Evolutionary conservation across 2,888 invertebrate genomes (phyloP).

Genomic region (Hypena proboscidalis): DNA sequence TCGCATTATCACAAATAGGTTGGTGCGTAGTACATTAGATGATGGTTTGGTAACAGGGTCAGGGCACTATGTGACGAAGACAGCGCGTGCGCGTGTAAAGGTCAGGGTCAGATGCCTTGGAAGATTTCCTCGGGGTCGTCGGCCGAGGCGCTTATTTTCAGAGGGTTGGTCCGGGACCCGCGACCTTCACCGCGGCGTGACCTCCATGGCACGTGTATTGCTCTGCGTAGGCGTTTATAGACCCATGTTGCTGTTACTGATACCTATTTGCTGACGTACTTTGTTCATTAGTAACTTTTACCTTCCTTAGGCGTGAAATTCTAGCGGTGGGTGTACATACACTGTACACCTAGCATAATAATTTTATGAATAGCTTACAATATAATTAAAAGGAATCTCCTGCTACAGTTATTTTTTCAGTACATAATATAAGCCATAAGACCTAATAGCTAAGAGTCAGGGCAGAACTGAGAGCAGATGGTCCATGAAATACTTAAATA

Average conservation of each 20-base stretch:
- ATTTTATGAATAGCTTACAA: too few relatives aligned
- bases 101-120: slow-evolving; percentile 81
- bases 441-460: too few relatives aligned
- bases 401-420: too few relatives aligned
- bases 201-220: slow-evolving; percentile 74
- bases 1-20: slow-evolving; percentile 10
- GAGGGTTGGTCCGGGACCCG: slow-evolving; percentile 69
- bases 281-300: slow-evolving; percentile 14
- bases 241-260: slow-evolving; percentile 33
- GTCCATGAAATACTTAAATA: too few relatives aligned
- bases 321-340: too few relatives aligned
- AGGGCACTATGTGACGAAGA: slow-evolving; percentile 74
- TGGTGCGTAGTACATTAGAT: slow-evolving; percentile 52
- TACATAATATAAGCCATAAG: too few relatives aligned
- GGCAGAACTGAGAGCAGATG: too few relatives aligned
- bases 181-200: slow-evolving; percentile 76
- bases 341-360: too few relatives aligned
- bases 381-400: too few relatives aligned
- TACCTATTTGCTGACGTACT: slow-evolving; percentile 31
- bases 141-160: slow-evolving; percentile 74
- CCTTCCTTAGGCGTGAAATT: background rate
- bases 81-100: slow-evolving; percentile 82
- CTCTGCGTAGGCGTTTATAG: slow-evolving; percentile 60
- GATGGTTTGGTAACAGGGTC: slow-evolving; percentile 77
- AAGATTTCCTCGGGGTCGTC: slow-evolving; percentile 81